Evolutionary conservation across 2,888 invertebrate genomes (phyloP), one percentile per base, ranked within the genome.

Genomic region (Thereva nobilitata): DNA sequence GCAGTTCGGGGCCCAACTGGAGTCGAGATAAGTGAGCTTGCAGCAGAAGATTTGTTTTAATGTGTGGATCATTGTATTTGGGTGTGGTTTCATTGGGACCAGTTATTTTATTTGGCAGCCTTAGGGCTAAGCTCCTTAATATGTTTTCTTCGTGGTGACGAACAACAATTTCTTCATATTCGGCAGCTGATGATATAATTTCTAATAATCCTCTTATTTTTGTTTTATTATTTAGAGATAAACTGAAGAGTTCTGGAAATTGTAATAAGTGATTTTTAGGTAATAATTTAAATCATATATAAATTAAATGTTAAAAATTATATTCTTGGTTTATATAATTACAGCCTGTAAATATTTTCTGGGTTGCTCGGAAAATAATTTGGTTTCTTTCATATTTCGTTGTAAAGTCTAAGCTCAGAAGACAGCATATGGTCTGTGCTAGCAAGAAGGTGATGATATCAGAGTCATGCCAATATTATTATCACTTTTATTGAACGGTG

Each of bases 131-230:
- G 54, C 82, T 84, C 50, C 83, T 77, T 69, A 99, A 84, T 66
- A 98, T 87, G 73, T 89, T 88, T 78, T 98, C 97, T 81, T 99
- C 99, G 6, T 93, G 89, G 77, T 99, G 98, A 6, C 99, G 82
- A 64, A 99, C 95, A 44, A 95, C 91, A 65, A 99, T 89, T 73
- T 90, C 90, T 70, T 95, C 93, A 82, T 96, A 99, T 82, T 99
- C 99, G 0, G 95, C 95, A 0, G 99, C 98, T 2, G 95, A 95
- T 0, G 97, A 93, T 70, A 99, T 95, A 77, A 99, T 99, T 84
- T 99, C 99, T 74, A 99, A 83, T 6, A 99, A 85, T 1, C 98
- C 97, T 8, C 97, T 88, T 69, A 98, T 94, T 83, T 99, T 99
- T 0, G 98, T 99, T 83, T 98, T 99, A 75, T 87, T 93, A 73